phyloP scores from a whole-genome alignment of 2,888 invertebrate species.

The Tenthredo notha region DNA sequence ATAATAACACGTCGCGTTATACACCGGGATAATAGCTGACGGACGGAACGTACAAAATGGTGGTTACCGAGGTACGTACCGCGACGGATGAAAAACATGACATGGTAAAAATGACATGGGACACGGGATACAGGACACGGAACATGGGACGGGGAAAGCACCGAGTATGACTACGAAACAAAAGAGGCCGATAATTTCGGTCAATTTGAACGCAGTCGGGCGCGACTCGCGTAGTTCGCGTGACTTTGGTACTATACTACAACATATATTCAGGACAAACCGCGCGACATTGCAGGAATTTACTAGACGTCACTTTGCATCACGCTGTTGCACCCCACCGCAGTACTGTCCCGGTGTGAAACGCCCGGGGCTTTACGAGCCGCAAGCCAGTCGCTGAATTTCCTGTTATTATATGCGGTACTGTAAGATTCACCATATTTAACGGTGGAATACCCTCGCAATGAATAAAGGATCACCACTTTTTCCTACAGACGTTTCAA shows the following conservation, averaged over 20 bases:
- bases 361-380: slow-evolving; percentile 27
- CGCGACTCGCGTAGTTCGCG: slow-evolving; percentile 69
- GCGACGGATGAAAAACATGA: slow-evolving; percentile 54
- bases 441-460: background rate
- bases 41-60: slow-evolving; percentile 50
- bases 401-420: background rate
- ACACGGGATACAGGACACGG: slow-evolving; percentile 68
- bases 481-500: background rate
- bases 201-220: slow-evolving; percentile 77
- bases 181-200: slow-evolving; percentile 78
- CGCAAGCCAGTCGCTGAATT: slow-evolving; percentile 16
- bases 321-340: background rate
- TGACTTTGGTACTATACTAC: slow-evolving; percentile 32
- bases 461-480: background rate
- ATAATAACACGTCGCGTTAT: slow-evolving; percentile 46
- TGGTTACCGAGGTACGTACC: slow-evolving; percentile 48
- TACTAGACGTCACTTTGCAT: background rate
- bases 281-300: slow-evolving; percentile 42
- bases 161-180: slow-evolving; percentile 76
- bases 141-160: slow-evolving; percentile 52
- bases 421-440: slow-evolving; percentile 13
- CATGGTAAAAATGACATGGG: slow-evolving; percentile 72
- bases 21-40: slow-evolving; percentile 47
- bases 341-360: slow-evolving; percentile 26
- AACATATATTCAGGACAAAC: slow-evolving; percentile 23